Percentiles rank a stretch among this genome's conserved stretches.
Evolutionary conservation across 2,888 invertebrate genomes (phyloP).

Genomic region (Acanthacorydalis orientalis): DNA sequence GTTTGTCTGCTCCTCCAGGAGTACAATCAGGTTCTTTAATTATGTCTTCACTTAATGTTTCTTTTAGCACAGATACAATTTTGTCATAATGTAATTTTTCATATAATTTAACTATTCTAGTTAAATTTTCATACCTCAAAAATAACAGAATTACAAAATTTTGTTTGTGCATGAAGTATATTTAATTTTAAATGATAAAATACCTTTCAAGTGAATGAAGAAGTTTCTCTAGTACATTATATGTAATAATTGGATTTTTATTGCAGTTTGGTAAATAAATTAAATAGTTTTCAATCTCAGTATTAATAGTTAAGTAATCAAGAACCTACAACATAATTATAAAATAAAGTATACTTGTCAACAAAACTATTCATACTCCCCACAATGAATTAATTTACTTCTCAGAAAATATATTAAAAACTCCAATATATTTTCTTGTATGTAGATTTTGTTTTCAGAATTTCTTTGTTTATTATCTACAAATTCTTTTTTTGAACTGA

Average conservation of each 20-base stretch:
- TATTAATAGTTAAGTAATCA: conserved; percentile 8
- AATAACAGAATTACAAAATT: too few relatives aligned
- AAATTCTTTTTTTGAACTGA: too few relatives aligned
- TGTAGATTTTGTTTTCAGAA: too few relatives aligned
- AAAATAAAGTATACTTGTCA: too few relatives aligned
- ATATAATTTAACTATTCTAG: conserved; percentile 49
- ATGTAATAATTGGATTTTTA: conserved; percentile 30
- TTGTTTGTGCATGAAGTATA: too few relatives aligned
- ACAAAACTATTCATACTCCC: too few relatives aligned
- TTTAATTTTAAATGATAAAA: neutral
- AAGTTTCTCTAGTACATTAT: conserved; percentile 28
- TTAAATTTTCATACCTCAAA: conserved; percentile 32
- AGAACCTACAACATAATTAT: conserved; percentile 3
- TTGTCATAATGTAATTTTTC: conserved; percentile 45
- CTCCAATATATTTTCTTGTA: too few relatives aligned
- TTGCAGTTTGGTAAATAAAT: conserved; percentile 34
- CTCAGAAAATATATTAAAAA: too few relatives aligned
- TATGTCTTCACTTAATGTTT: conserved; percentile 31
- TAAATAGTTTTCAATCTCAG: conserved; percentile 18
- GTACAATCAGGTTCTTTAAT: conserved; percentile 25
- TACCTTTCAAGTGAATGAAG: conserved; percentile 34
- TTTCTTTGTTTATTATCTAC: too few relatives aligned
- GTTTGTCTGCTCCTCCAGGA: conserved; percentile 37
- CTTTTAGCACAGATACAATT: conserved; percentile 46
- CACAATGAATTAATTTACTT: too few relatives aligned